Evolutionary conservation across 1,140 invertebrate genomes (phyloP).

Genomic region (Melitaea cinxia): DNA sequence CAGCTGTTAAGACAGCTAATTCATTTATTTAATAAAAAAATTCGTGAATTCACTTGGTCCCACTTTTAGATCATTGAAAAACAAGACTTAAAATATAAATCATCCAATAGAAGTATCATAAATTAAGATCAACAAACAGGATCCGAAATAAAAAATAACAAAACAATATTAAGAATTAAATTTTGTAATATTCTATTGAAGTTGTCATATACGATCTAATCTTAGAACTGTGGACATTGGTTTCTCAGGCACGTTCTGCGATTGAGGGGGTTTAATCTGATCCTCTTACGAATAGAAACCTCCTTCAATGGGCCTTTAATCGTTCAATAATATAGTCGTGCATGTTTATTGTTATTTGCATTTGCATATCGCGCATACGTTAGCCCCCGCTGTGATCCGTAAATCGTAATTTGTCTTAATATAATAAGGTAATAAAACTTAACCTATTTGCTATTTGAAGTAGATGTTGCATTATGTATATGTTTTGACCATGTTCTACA

Average conservation of each 20-base stretch:
- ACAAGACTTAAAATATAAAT: too few species aligned
- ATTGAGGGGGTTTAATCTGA: slow-evolving; percentile 73
- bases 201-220: not conserved
- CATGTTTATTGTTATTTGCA: slow-evolving; percentile 52
- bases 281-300: slow-evolving; percentile 55
- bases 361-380: slow-evolving; percentile 32
- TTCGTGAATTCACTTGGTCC: too few species aligned
- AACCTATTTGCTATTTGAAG: slow-evolving; percentile 13
- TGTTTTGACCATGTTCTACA: slow-evolving; percentile 17
- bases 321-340: slow-evolving; percentile 71
- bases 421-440: slow-evolving; percentile 7
- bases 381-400: slow-evolving; percentile 22
- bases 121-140: too few species aligned
- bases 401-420: slow-evolving; percentile 27
- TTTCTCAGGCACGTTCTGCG: slow-evolving; percentile 67
- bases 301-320: slow-evolving; percentile 62
- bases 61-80: too few species aligned
- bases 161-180: not conserved
- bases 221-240: slow-evolving; percentile 61
- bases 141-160: not conserved
- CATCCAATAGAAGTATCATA: too few species aligned
- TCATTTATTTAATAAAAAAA: too few species aligned
- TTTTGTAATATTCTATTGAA: not conserved
- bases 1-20: too few species aligned
- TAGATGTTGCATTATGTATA: slow-evolving; percentile 18